These are phyloP conservation scores for Pycnomerus fuliginosus DNA, from an alignment of 2,888 invertebrate genomes.

Conservation along the genomic window DNA sequence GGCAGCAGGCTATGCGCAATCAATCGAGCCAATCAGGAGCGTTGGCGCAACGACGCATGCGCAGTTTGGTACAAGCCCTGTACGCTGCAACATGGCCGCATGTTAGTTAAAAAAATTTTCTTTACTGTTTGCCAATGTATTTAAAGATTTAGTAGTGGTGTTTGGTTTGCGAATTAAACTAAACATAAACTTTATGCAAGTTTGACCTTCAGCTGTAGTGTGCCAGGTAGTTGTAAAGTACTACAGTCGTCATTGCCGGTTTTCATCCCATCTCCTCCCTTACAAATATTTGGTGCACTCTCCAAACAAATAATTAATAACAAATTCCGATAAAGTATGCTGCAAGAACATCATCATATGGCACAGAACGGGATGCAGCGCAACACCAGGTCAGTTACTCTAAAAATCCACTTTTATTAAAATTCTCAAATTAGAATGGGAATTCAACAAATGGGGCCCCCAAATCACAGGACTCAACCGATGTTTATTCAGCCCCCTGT, in stretches of 20 bases:
- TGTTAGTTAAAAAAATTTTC: slow-evolving; percentile 75
- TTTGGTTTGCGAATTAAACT: slow-evolving; percentile 46
- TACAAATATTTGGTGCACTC: no score
- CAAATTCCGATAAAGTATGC: no score
- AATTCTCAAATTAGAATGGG: slow-evolving; percentile 47
- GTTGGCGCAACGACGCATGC: slow-evolving; percentile 4
- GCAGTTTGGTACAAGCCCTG: slow-evolving; percentile 19
- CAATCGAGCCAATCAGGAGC: no score
- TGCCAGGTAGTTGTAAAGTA: slow-evolving; percentile 9
- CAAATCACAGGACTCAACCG: slow-evolving; percentile 51
- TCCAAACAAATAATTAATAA: no score
- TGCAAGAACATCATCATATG: slow-evolving; percentile 64
- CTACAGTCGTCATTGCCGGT: slow-evolving; percentile 31
- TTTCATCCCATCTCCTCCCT: slow-evolving; percentile 37
- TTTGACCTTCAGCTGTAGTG: slow-evolving; percentile 5
- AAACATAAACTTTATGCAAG: slow-evolving; percentile 14
- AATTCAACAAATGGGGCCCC: slow-evolving; percentile 51
- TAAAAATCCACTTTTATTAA: no score
- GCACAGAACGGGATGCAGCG: slow-evolving; percentile 67
- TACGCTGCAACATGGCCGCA: slow-evolving; percentile 76
- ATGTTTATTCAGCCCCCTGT: slow-evolving; percentile 56
- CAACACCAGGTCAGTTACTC: slow-evolving; percentile 55
- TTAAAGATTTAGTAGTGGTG: slow-evolving; percentile 56
- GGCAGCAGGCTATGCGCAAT: no score
- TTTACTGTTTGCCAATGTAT: slow-evolving; percentile 76